Evolutionary conservation across 2,113 vertebrate species (phyloP).

Genomic region (Channa argus): DNA sequence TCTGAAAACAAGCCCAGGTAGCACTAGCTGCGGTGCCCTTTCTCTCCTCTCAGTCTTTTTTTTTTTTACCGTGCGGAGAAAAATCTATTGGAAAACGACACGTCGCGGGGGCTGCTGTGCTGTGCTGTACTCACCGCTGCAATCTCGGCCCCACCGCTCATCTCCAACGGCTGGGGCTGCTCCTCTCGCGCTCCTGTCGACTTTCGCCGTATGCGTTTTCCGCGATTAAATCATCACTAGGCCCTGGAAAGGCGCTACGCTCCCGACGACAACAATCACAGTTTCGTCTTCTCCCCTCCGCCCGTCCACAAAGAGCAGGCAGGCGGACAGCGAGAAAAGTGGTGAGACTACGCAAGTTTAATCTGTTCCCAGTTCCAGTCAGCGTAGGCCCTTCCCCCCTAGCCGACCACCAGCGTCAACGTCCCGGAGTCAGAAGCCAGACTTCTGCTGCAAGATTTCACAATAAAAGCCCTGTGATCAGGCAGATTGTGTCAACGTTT

Average conservation of each 20-base stretch:
- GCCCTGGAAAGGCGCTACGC: conserved; percentile 34
- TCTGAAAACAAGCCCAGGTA: conserved; percentile 24
- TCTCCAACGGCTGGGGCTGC: conserved; percentile 67
- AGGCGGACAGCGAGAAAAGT: conserved; percentile 38
- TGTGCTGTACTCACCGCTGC: conserved; percentile 71
- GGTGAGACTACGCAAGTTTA: conserved; percentile 71
- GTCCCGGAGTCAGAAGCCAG: neutral
- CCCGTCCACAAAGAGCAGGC: conserved; percentile 67
- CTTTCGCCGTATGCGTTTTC: conserved; percentile 38
- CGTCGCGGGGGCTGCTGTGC: conserved; percentile 49
- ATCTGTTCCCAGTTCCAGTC: conserved; percentile 46
- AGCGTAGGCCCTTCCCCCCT: conserved; percentile 71
- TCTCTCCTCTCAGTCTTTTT: neutral
- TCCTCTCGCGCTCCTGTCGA: conserved; percentile 39
- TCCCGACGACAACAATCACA: conserved; percentile 62
- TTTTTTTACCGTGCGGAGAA: conserved; percentile 29
- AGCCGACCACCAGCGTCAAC: neutral
- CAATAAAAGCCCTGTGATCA: conserved; percentile 33
- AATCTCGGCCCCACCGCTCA: conserved; percentile 83
- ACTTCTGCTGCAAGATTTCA: conserved; percentile 47
- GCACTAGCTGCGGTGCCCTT: neutral
- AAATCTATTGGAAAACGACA: conserved; percentile 62
- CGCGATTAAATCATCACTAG: conserved; percentile 66
- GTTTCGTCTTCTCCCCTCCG: conserved; percentile 58
- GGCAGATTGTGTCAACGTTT: too few relatives aligned